Evolutionary conservation across 2,797 vertebrate species (phyloP).

Genomic region (Peromyscus aztecus): DNA sequence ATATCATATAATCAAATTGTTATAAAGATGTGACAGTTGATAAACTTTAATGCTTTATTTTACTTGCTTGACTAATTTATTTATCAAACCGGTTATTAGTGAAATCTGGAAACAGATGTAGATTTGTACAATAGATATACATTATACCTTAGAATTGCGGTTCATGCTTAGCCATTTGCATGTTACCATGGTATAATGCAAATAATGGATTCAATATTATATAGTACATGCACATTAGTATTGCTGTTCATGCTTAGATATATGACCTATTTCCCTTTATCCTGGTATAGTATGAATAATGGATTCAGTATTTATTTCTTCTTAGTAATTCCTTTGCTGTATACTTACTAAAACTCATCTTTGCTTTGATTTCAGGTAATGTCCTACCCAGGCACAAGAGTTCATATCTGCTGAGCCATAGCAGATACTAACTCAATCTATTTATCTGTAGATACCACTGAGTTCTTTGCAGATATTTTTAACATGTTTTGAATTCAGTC

Average conservation of each 20-base stretch:
- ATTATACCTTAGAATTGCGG: neutral
- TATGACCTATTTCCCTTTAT: neutral
- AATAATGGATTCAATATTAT: neutral
- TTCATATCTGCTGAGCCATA: neutral
- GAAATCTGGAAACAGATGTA: neutral
- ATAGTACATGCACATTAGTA: neutral
- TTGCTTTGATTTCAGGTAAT: neutral
- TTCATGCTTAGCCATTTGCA: neutral
- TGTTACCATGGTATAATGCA: neutral
- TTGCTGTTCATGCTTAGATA: neutral
- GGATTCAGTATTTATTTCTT: neutral
- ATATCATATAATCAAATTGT: neutral
- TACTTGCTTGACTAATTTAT: neutral
- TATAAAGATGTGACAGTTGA: neutral
- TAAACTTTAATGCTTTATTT: constrained; percentile 13
- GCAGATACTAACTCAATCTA: neutral
- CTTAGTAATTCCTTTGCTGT: neutral
- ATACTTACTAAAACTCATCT: neutral
- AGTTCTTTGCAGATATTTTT: neutral
- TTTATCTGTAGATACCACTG: neutral
- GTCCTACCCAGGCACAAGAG: neutral
- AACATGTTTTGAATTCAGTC: neutral
- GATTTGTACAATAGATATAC: neutral
- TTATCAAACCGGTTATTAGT: neutral
- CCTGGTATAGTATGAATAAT: neutral